Percentiles rank a stretch among this genome's conserved stretches.
Evolutionary conservation across 2,888 invertebrate genomes (phyloP).

Genomic region (Beris morrisii): DNA sequence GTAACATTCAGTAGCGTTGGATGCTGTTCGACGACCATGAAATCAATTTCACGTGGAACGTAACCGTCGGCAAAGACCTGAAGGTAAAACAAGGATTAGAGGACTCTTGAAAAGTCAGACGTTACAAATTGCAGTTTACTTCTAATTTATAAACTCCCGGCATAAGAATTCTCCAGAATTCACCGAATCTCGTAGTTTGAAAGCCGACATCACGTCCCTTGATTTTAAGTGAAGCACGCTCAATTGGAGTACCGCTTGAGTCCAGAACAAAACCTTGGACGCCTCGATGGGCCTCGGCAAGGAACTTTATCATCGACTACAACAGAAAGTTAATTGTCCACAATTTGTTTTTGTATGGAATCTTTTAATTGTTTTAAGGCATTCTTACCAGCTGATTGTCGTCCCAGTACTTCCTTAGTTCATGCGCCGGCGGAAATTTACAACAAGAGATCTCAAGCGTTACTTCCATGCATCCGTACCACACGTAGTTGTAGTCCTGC

Average conservation of each 20-base stretch:
- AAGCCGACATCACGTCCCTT: slow-evolving; percentile 82
- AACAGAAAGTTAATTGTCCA: slow-evolving; percentile 17
- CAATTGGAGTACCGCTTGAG: slow-evolving; percentile 74
- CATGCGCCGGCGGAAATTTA: slow-evolving; percentile 82
- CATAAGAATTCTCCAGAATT: slow-evolving; percentile 89
- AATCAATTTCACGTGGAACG: slow-evolving; percentile 80
- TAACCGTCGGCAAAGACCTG: slow-evolving; percentile 85
- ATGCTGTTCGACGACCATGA: slow-evolving; percentile 82
- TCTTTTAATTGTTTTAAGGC: slow-evolving; percentile 13
- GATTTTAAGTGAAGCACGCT: slow-evolving; percentile 76
- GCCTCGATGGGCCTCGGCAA: slow-evolving; percentile 85
- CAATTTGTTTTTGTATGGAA: neutral
- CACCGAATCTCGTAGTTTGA: slow-evolving; percentile 86
- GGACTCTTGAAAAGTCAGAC: neutral
- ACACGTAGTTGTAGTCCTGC: slow-evolving; percentile 87
- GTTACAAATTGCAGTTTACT: slow-evolving; percentile 57
- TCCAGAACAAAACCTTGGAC: slow-evolving; percentile 86
- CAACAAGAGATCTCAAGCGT: slow-evolving; percentile 93
- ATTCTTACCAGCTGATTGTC: slow-evolving; percentile 77
- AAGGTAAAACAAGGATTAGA: slow-evolving; percentile 23
- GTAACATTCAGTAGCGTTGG: slow-evolving; percentile 85
- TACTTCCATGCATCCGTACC: slow-evolving; percentile 94
- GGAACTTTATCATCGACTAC: slow-evolving; percentile 77
- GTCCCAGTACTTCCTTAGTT: slow-evolving; percentile 82
- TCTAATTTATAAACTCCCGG: slow-evolving; percentile 85